These are phyloP conservation scores for Lithosia quadra DNA, from an alignment of 2,888 invertebrate genomes.

Conservation along the genomic window DNA sequence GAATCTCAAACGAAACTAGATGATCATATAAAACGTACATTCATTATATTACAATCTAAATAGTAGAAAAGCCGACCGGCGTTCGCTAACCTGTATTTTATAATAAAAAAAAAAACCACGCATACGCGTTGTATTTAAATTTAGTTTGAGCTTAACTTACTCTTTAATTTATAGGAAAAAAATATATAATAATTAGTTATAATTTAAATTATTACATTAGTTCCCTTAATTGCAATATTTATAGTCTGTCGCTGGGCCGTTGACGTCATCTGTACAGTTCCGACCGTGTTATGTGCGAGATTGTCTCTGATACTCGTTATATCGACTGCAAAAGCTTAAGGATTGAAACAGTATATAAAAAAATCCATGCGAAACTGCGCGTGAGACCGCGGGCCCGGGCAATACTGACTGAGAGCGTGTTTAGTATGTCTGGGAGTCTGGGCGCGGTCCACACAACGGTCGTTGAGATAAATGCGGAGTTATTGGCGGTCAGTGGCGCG, in stretches of 20 bases:
- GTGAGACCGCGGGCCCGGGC: conserved; percentile 44
- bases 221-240: conserved; percentile 73
- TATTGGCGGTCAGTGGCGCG: conserved; percentile 98
- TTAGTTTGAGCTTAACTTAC: conserved; percentile 86
- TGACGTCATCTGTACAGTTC: conserved; percentile 61
- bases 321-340: conserved; percentile 69
- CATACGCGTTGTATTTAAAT: conserved; percentile 53
- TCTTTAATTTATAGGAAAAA: conserved; percentile 82
- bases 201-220: conserved; percentile 85
- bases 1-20: conserved; percentile 73
- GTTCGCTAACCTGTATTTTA: conserved; percentile 66
- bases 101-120: conserved; percentile 63
- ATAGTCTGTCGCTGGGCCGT: conserved; percentile 47
- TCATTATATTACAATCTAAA: conserved; percentile 80
- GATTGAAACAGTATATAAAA: conserved; percentile 69
- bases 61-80: conserved; percentile 81
- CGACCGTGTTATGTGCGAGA: conserved; percentile 23
- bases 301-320: conserved; percentile 17
- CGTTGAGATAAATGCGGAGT: conserved; percentile 68
- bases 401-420: conserved; percentile 52
- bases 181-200: conserved; percentile 81
- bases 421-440: conserved; percentile 8
- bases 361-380: conserved; percentile 59
- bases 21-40: conserved; percentile 75
- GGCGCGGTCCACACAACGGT: conserved; percentile 53